Evolutionary conservation across 2,797 vertebrate genomes (phyloP).

Genomic region (Macroramphosus scolopax): DNA sequence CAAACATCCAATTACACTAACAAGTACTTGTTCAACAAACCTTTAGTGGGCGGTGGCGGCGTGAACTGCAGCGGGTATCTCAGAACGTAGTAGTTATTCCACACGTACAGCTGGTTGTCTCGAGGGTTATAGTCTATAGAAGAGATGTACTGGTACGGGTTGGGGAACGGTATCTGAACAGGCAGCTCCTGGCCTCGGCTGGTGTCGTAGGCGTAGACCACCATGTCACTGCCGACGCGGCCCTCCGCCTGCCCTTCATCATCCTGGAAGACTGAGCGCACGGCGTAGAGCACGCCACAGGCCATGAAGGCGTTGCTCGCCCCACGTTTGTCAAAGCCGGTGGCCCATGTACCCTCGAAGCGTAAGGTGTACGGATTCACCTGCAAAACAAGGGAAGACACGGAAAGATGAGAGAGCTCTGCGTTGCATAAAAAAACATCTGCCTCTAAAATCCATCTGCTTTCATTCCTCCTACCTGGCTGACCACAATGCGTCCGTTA

Average conservation of each 20-base stretch:
- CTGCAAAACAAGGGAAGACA: conserved; percentile 40
- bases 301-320: conserved; percentile 95
- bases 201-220: conserved; percentile 92
- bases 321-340: conserved; percentile 89
- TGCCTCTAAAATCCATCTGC: conserved; percentile 5
- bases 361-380: conserved; percentile 94
- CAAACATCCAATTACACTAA: not conserved
- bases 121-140: conserved; percentile 94
- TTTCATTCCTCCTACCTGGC: conserved; percentile 78
- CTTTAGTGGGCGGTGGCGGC: conserved; percentile 83
- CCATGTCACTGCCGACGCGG: conserved; percentile 84
- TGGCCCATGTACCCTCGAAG: conserved; percentile 93
- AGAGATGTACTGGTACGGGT: conserved; percentile 92
- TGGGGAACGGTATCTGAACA: conserved; percentile 86
- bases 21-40: conserved; percentile 60
- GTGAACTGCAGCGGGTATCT: conserved; percentile 89
- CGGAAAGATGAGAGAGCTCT: not conserved
- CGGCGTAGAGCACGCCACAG: conserved; percentile 89
- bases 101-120: conserved; percentile 94
- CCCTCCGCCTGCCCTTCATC: conserved; percentile 90
- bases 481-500: conserved; percentile 89
- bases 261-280: conserved; percentile 89
- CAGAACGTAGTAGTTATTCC: conserved; percentile 93
- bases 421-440: too few relatives aligned
- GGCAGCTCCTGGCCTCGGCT: conserved; percentile 83